Evolutionary conservation across 1,140 invertebrate genomes (phyloP).

Genomic region (Hylaeus volcanicus): DNA sequence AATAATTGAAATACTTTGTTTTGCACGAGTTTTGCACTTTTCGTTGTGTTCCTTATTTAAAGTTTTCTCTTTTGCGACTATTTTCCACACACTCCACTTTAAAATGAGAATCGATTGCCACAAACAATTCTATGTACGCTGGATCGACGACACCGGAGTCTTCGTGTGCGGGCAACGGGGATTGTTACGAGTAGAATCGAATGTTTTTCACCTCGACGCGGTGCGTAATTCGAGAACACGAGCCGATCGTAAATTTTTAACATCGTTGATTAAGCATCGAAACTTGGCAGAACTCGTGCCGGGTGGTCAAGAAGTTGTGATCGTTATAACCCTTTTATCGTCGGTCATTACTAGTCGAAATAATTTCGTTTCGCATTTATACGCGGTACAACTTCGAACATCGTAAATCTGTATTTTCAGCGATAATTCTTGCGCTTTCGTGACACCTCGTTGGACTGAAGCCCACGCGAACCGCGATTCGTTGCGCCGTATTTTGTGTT

Average conservation of each 20-base stretch:
- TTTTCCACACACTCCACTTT: no score
- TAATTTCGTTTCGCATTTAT: constrained; percentile 22
- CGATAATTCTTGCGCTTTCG: neutral
- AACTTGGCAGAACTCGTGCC: neutral
- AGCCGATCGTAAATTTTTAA: constrained; percentile 57
- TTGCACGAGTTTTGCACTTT: no score
- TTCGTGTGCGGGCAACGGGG: neutral
- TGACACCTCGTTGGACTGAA: neutral
- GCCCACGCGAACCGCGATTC: neutral
- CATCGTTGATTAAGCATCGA: constrained; percentile 53
- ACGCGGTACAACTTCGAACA: neutral
- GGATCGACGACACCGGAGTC: neutral
- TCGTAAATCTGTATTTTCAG: constrained; percentile 24
- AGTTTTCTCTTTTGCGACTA: no score
- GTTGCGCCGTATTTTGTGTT: neutral
- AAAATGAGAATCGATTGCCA: no score
- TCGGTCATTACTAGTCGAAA: constrained; percentile 46
- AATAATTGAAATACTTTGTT: no score
- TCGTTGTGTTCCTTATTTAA: no score
- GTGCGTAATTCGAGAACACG: constrained; percentile 44
- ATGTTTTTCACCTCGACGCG: constrained; percentile 18
- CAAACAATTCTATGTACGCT: no score
- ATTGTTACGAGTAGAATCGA: neutral
- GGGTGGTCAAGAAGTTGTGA: constrained; percentile 23
- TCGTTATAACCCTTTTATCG: constrained; percentile 43